Evolutionary conservation across 2,113 vertebrate species (phyloP), one percentile per base, ranked within the genome.

Genomic region (Syrrhaptes paradoxus): DNA sequence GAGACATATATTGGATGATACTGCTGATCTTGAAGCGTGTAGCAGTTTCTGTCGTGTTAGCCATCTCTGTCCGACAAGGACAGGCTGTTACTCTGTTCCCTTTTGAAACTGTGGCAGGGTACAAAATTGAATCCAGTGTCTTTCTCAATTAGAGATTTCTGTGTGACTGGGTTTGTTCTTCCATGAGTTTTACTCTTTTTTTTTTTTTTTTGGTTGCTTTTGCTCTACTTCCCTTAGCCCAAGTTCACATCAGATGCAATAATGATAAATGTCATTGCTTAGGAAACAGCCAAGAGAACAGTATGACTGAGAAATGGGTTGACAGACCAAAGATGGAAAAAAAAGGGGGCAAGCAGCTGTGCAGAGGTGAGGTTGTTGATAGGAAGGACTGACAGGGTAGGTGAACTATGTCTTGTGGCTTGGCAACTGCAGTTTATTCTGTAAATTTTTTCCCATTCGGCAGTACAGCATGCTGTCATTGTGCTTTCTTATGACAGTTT

Each of bases 351-450:
- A 85, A 74, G 62, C 67, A 82, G 63, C 66, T 95, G 71, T 93
- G 58, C 58, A 73, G 74, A 90, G 75, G 65, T 93, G 87, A 92
- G 63, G 49, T 59, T 84, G 62, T 78, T 0, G 2, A 74, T 62
- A 78, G 75, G 85, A 79, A 92, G 78, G 45, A 58, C 57, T 95
- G 88, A 93, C 83, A 80, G 65, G 46, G 59, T 82, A 92, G 80
- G 84, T 96, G 80, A 95, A 61, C 48, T 90, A 22, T 85, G 57
- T 75, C 76, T 70, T 78, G 76, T 76, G 85, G 74, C 61, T 92
- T 96, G 67, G 90, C 86, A 96, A 38, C 54, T 79, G 57, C 87
- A 76, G n/a, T 90, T 93, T 87, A 85, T 89, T 93, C 73, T 84
- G 73, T 84, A 65, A 78, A 6, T 68, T 89, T 94, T 90, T 68